Percentiles rank a stretch among this genome's conserved stretches.
Evolutionary conservation across 2,113 vertebrate species (phyloP).

Genomic region (Cichladusa arquata): DNA sequence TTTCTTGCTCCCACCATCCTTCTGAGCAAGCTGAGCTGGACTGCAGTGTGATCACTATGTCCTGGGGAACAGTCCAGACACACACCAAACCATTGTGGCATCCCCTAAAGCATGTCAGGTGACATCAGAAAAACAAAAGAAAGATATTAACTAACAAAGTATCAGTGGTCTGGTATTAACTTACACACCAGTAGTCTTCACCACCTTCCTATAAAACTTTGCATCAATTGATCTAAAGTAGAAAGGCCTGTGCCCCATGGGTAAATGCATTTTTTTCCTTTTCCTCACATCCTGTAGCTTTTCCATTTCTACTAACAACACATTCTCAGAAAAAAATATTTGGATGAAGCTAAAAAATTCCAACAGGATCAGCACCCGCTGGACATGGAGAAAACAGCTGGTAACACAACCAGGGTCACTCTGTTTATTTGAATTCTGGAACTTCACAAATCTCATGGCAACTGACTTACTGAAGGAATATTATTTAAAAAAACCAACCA

Average conservation of each 20-base stretch:
- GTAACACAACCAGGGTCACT: not conserved
- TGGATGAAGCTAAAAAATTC: not conserved
- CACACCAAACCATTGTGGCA: slow-evolving; percentile 94
- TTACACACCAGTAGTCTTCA: not conserved
- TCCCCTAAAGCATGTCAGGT: slow-evolving; percentile 76
- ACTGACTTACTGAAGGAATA: not conserved
- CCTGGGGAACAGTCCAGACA: slow-evolving; percentile 92
- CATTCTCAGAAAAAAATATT: not conserved
- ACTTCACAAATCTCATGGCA: not conserved
- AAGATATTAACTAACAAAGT: not conserved
- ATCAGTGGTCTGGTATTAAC: not conserved
- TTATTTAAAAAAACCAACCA: not conserved
- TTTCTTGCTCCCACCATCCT: slow-evolving; percentile 87
- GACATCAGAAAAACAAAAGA: slow-evolving; percentile 6
- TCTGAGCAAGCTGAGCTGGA: slow-evolving; percentile 73
- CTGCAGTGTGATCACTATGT: slow-evolving; percentile 71
- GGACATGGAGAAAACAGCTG: not conserved
- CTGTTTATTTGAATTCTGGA: not conserved
- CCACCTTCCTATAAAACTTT: not conserved
- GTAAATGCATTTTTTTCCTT: not conserved
- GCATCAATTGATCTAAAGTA: not conserved
- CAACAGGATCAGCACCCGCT: not conserved
- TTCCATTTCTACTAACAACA: not conserved
- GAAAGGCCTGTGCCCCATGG: not conserved
- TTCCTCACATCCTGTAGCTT: not conserved